These are phyloP conservation scores for Indicator indicator DNA, from an alignment of 2,113 vertebrate genomes.

Conservation along the genomic window DNA sequence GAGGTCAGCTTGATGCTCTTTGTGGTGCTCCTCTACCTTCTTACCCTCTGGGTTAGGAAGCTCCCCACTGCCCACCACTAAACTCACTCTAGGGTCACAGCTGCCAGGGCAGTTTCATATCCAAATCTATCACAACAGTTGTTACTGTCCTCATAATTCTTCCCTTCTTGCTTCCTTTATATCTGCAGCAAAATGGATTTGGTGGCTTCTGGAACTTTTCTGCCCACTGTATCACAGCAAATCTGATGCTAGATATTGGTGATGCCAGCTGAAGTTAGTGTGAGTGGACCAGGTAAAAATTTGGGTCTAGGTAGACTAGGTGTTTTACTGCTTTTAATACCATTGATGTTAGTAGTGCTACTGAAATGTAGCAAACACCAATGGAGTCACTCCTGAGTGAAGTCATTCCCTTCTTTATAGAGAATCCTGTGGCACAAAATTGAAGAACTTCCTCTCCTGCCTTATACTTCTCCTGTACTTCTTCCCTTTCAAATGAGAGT, in stretches of 20 bases:
- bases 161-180: slow-evolving; percentile 21
- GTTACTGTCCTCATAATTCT: background rate
- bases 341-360: background rate
- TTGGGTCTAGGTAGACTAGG: background rate
- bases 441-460: background rate
- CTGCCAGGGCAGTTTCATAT: slow-evolving; percentile 41
- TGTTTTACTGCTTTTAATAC: background rate
- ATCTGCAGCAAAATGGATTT: background rate
- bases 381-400: background rate
- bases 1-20: slow-evolving; percentile 30
- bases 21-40: slow-evolving; percentile 14
- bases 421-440: background rate
- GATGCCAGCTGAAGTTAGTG: background rate
- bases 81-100: slow-evolving; percentile 37
- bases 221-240: background rate
- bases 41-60: slow-evolving; percentile 22
- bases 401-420: background rate
- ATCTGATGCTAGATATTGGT: background rate
- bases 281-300: background rate
- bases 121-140: slow-evolving; percentile 20
- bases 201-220: slow-evolving; percentile 13
- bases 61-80: background rate
- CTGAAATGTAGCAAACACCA: background rate
- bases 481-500: background rate
- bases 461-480: background rate